phyloP scores from a whole-genome alignment of 2,888 invertebrate genomes.

The Tetranychus piercei region DNA sequence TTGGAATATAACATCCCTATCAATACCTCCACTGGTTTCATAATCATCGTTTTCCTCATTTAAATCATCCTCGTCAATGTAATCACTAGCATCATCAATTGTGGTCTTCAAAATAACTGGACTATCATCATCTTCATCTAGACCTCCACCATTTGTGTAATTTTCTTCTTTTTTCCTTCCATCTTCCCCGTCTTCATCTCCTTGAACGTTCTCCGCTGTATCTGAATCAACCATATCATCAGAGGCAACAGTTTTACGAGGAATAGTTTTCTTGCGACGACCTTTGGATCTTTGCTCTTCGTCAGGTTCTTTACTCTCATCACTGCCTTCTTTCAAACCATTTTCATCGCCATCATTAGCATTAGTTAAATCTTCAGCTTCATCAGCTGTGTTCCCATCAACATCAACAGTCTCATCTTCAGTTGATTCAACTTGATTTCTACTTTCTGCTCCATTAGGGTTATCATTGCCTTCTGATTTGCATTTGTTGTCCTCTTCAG shows the following conservation, averaged over 20 bases:
- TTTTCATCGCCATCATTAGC: not conserved
- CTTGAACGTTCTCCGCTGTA: too few relatives aligned
- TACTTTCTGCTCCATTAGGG: not conserved
- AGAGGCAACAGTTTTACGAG: constrained; percentile 1
- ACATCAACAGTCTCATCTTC: too few relatives aligned
- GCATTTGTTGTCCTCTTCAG: not conserved
- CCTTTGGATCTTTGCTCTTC: not conserved
- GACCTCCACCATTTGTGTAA: not conserved
- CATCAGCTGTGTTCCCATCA: too few relatives aligned
- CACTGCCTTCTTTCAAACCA: not conserved
- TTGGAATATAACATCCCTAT: constrained; percentile 10
- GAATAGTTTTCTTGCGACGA: not conserved
- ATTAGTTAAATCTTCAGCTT: not conserved
- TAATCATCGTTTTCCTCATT: constrained; percentile 12
- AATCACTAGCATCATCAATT: not conserved
- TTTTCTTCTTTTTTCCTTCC: not conserved
- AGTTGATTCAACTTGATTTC: not conserved
- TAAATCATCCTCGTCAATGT: not conserved
- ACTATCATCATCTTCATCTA: constrained; percentile 7
- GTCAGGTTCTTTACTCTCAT: not conserved
- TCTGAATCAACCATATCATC: not conserved
- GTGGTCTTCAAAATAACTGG: not conserved
- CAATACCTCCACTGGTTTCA: not conserved
- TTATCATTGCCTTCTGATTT: not conserved
- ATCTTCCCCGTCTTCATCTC: not conserved